Evolutionary conservation across 2,113 vertebrate genomes (phyloP).

Genomic region (Alligator sinensis): DNA sequence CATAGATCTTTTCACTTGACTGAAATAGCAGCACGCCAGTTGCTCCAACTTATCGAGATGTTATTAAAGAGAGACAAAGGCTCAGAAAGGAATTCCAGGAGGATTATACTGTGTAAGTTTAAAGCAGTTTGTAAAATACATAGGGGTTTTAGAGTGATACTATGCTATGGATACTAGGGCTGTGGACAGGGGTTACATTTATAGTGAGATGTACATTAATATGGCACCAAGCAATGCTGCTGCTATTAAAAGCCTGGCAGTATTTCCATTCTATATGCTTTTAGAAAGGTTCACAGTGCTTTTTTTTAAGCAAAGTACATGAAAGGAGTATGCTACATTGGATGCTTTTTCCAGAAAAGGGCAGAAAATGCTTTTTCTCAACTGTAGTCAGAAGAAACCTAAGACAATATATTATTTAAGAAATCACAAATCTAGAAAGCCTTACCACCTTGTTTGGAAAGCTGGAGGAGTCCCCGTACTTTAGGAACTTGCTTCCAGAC

Average conservation of each 20-base stretch:
- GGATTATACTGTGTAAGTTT: slow-evolving; percentile 51
- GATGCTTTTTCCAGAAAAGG: background rate
- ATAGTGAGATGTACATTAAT: background rate
- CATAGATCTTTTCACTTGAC: slow-evolving; percentile 59
- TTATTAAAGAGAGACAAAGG: slow-evolving; percentile 55
- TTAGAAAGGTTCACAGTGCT: slow-evolving; percentile 18
- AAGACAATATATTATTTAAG: background rate
- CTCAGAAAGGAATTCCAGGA: background rate
- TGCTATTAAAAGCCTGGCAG: background rate
- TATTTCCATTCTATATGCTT: slow-evolving; percentile 23
- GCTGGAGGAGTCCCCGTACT: background rate
- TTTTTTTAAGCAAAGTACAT: background rate
- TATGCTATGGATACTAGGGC: no score
- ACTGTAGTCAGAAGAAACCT: background rate
- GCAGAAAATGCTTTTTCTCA: background rate
- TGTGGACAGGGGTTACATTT: no score
- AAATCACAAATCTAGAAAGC: background rate
- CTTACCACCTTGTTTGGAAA: background rate
- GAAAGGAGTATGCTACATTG: rapidly evolving
- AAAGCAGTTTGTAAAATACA: slow-evolving; percentile 35
- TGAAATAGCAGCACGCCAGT: slow-evolving; percentile 53
- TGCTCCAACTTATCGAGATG: slow-evolving; percentile 72
- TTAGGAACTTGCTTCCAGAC: background rate
- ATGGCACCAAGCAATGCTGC: slow-evolving; percentile 5
- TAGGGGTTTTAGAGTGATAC: background rate